Evolutionary conservation across 1,140 invertebrate genomes (phyloP).

Genomic region (Rhopalosiphum padi): DNA sequence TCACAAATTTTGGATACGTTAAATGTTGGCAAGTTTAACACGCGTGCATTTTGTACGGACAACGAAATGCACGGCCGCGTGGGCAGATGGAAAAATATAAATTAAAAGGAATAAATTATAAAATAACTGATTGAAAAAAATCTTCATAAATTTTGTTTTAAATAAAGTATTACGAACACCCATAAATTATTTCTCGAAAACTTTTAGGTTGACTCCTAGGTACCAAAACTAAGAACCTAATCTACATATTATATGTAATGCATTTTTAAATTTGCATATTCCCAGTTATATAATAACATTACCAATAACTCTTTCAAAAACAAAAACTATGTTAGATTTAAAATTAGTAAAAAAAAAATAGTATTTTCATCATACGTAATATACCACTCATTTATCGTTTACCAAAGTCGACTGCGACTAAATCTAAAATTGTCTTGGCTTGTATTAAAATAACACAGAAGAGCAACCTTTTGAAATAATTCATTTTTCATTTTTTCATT

Average conservation of each 20-base stretch:
- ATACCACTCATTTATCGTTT: too few relatives aligned
- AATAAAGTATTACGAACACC: not conserved
- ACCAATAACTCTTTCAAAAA: not conserved
- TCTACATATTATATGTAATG: not conserved
- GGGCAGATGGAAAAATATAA: not conserved
- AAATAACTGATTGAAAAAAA: not conserved
- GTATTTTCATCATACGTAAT: too few relatives aligned
- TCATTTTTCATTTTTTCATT: not conserved
- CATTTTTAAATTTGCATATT: not conserved
- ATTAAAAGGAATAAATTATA: not conserved
- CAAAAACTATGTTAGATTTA: not conserved
- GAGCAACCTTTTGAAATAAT: not conserved
- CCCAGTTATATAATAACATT: not conserved
- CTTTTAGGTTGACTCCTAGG: not conserved
- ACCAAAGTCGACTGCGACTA: not conserved
- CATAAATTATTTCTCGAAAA: not conserved
- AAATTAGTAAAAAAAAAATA: too few relatives aligned
- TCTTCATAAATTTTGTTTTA: not conserved
- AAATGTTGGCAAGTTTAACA: too few relatives aligned
- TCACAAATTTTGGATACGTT: too few relatives aligned
- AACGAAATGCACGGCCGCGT: too few relatives aligned
- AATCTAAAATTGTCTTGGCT: not conserved
- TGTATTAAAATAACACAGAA: not conserved
- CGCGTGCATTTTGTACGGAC: too few relatives aligned
- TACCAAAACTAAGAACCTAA: not conserved